These are phyloP conservation scores for Diadegma fenestrale DNA, from an alignment of 2,888 invertebrate genomes.

Conservation along the genomic window DNA sequence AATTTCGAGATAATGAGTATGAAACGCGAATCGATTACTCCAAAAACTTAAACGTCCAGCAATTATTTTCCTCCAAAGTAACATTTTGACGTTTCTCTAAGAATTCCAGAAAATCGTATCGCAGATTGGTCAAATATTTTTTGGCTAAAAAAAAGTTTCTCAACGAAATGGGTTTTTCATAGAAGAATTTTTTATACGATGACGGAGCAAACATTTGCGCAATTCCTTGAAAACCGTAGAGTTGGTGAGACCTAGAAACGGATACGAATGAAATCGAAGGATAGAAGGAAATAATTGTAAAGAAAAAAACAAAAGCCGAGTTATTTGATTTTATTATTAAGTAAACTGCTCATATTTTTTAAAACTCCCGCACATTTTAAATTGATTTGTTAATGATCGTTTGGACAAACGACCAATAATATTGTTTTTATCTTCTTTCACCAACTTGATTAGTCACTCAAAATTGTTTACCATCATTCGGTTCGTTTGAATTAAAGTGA, in stretches of 20 bases:
- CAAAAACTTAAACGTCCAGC: background rate
- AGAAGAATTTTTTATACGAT: too few relatives aligned
- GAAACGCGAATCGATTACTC: background rate
- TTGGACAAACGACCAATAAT: background rate
- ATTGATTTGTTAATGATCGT: slow-evolving; percentile 36
- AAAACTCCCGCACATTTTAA: slow-evolving; percentile 25
- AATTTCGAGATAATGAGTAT: background rate
- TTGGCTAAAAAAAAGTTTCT: background rate
- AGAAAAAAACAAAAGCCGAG: slow-evolving; percentile 35
- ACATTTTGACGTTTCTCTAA: background rate
- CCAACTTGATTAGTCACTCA: slow-evolving; percentile 18
- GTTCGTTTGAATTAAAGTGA: slow-evolving; percentile 26
- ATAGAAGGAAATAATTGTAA: background rate
- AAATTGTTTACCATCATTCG: slow-evolving; percentile 21
- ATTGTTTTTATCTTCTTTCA: background rate
- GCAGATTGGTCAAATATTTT: background rate
- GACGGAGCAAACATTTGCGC: too few relatives aligned
- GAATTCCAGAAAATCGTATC: background rate
- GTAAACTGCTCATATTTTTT: slow-evolving; percentile 61
- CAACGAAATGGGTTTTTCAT: too few relatives aligned
- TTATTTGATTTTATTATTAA: slow-evolving; percentile 68
- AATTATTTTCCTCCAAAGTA: background rate
- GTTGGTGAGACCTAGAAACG: background rate
- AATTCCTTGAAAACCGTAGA: background rate
- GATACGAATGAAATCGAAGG: background rate